Evolutionary conservation across 2,888 invertebrate genomes (phyloP).

Genomic region (Alloplasta piceator): DNA sequence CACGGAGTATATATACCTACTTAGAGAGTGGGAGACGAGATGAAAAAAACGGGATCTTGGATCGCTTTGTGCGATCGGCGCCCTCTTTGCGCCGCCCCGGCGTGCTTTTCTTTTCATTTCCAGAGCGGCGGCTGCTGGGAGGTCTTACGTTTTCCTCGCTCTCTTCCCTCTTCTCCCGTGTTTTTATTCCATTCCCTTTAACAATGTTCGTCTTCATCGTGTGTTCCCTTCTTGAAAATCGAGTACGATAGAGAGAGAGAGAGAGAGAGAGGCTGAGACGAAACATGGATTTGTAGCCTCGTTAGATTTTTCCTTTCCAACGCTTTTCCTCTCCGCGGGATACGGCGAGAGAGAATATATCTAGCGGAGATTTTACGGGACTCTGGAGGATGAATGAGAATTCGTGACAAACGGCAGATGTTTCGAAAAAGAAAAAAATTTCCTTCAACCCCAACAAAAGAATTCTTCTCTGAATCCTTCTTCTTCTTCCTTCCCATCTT

Average conservation of each 20-base stretch:
- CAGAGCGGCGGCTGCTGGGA: too few relatives aligned
- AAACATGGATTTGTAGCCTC: conserved; percentile 46
- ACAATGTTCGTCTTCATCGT: too few relatives aligned
- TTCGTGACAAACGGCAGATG: conserved; percentile 40
- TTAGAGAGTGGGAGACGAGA: background rate
- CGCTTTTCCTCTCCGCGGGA: background rate
- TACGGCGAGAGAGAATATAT: background rate
- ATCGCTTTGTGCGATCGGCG: background rate
- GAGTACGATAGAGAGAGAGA: background rate
- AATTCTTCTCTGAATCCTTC: background rate
- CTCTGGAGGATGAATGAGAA: conserved; percentile 2
- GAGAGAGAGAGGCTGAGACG: background rate
- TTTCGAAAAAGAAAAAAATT: background rate
- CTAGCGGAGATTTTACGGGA: conserved; percentile 44
- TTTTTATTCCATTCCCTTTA: too few relatives aligned
- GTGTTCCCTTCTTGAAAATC: too few relatives aligned
- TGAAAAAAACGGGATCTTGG: conserved; percentile 2
- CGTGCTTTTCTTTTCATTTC: too few relatives aligned
- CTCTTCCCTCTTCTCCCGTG: too few relatives aligned
- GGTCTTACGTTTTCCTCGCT: too few relatives aligned
- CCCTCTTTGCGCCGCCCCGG: too few relatives aligned
- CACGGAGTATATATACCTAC: too few relatives aligned
- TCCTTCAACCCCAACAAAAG: background rate
- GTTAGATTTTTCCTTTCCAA: conserved; percentile 42
- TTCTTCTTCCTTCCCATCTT: background rate